Evolutionary conservation across 2,797 vertebrate genomes (phyloP).

Genomic region (Pristis pectinata): DNA sequence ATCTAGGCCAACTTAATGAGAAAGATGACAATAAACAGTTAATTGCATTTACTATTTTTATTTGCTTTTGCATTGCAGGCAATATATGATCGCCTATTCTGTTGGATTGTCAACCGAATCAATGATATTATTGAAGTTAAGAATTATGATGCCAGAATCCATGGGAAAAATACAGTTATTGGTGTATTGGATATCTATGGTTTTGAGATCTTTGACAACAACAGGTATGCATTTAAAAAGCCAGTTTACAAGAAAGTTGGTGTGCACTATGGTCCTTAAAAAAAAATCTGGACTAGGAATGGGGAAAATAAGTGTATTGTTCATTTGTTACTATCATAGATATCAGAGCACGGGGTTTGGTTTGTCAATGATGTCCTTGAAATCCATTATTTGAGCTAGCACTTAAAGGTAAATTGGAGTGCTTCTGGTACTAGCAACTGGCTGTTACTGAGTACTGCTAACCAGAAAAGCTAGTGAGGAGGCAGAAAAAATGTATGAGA

Average conservation of each 20-base stretch:
- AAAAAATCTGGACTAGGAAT: too few relatives aligned
- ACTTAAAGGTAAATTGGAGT: not conserved
- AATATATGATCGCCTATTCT: slow-evolving; percentile 93
- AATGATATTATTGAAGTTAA: slow-evolving; percentile 91
- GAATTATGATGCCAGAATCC: slow-evolving; percentile 77
- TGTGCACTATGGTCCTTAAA: too few relatives aligned
- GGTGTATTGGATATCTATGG: slow-evolving; percentile 97
- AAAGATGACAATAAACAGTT: not conserved
- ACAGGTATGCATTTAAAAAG: slow-evolving; percentile 66
- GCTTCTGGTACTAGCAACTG: not conserved
- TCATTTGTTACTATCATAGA: too few relatives aligned
- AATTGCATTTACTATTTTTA: not conserved
- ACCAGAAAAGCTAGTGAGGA: not conserved
- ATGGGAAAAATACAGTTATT: slow-evolving; percentile 95
- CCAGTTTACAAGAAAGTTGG: not conserved
- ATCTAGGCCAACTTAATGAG: not conserved
- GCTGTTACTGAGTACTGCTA: not conserved
- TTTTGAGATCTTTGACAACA: slow-evolving; percentile 97
- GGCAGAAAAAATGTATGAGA: not conserved
- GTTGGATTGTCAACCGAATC: slow-evolving; percentile 93
- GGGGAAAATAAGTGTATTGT: not conserved
- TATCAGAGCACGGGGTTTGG: not conserved
- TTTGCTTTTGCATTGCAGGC: slow-evolving; percentile 61
- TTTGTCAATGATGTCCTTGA: not conserved
- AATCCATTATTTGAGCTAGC: not conserved